Evolutionary conservation across 2,113 vertebrate species (phyloP), one percentile per base, ranked within the genome.

Genomic region (Strigops habroptila): DNA sequence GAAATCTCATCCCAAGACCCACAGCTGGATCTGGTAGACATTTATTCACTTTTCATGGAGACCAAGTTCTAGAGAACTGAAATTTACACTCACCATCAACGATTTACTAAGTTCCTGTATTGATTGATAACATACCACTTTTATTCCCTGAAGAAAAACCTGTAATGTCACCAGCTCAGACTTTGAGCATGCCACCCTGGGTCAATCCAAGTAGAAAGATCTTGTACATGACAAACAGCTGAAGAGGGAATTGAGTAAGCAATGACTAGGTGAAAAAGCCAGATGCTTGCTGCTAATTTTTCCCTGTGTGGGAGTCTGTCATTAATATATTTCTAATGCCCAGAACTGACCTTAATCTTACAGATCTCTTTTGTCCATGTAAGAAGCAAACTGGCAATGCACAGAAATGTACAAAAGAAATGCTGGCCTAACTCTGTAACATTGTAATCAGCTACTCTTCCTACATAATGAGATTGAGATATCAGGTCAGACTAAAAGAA

Each of bases 401-500:
- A 60, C 24, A 89, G 51, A 68, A 75, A n/a, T 4, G 13, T 31
- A 8, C 18, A 33, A 31, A 37, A 88, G n/a, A 82, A 84, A 31
- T 27, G 18, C 12, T 84, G 52, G 43, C 51, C 39, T 82, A 51
- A 5, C 35, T 53, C 25, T 37, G 10, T 25, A 73, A 5, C 11
- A 7, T 12, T 52, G 18, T 51, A 52, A 31, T 35, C 31, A 39
- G 8, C 27, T 68, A 33, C 11, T 67, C 27, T 79, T 78, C 43
- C 30, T 41, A 48, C 9, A 4, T 7, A 59, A 21, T 0, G 1
- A 64, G 8, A 12, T 18, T 0, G 1, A 64, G 8, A 12, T 18
- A 28, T 1, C 0, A 68, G 1, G 8, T 79, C 37, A 60, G 27
- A 57, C 31, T 53, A 30, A 84, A 64, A 4, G 39, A 31, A 80